These are phyloP conservation scores for Aporophyla lueneburgensis DNA, from an alignment of 2,888 invertebrate species.

Conservation along the genomic window DNA sequence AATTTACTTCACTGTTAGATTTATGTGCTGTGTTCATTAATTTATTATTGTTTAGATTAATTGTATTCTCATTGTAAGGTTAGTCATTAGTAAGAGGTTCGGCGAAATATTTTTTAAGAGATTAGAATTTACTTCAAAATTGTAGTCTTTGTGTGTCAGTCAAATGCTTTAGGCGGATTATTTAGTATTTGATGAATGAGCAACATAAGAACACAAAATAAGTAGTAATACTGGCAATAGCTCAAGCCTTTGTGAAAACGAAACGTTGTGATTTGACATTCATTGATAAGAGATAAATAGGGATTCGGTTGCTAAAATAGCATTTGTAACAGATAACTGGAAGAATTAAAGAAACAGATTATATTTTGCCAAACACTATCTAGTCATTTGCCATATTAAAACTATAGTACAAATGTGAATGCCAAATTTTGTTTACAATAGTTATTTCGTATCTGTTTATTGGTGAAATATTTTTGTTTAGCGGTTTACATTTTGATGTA, in stretches of 20 bases:
- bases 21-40: constrained; percentile 59
- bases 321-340: neutral
- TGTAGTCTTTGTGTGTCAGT: constrained; percentile 9
- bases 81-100: constrained; percentile 50
- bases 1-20: constrained; percentile 52
- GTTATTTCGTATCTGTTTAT: constrained; percentile 59
- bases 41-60: constrained; percentile 53
- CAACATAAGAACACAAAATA: neutral
- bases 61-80: constrained; percentile 55
- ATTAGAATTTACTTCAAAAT: neutral
- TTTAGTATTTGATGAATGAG: neutral
- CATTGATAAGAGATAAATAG: neutral
- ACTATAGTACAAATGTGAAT: constrained; percentile 79
- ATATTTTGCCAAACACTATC: constrained; percentile 63
- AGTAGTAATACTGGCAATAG: neutral
- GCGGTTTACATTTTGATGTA: constrained; percentile 63
- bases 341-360: constrained; percentile 31
- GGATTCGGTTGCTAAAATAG: neutral
- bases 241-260: constrained; percentile 4
- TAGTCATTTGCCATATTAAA: constrained; percentile 65
- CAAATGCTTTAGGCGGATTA: constrained; percentile 7
- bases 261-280: constrained; percentile 37
- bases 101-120: constrained; percentile 62
- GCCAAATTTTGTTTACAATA: constrained; percentile 78
- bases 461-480: constrained; percentile 59